Percentiles rank a stretch among this genome's conserved stretches.
These are phyloP conservation scores for Heteronetta atricapilla DNA, from an alignment of 2,113 vertebrate species.

Conservation along the genomic window DNA sequence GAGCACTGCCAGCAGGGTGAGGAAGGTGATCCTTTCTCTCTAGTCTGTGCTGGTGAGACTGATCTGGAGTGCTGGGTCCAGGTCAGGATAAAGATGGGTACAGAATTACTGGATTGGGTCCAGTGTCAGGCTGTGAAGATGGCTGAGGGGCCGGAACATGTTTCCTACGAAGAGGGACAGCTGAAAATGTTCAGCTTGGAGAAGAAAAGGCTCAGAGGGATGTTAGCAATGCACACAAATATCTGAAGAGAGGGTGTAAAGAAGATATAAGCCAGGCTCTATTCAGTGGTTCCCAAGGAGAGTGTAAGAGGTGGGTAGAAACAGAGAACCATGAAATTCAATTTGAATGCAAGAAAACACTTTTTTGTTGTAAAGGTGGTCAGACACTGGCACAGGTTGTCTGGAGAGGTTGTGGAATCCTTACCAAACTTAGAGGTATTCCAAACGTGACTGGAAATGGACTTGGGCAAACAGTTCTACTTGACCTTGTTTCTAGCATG, in stretches of 20 bases:
- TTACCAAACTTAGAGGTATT: neutral
- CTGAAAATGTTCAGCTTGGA: neutral
- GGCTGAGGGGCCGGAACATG: neutral
- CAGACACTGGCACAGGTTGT: neutral
- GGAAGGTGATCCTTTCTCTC: neutral
- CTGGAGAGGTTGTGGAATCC: neutral
- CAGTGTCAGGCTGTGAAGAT: neutral
- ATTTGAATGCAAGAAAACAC: neutral
- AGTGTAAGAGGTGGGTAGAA: neutral
- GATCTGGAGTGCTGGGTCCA: neutral
- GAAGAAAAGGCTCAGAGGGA: neutral
- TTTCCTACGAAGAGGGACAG: neutral
- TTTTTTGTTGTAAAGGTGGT: neutral
- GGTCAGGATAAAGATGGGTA: neutral
- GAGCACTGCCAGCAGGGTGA: neutral
- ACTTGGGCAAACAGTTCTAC: neutral
- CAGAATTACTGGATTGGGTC: fast-evolving
- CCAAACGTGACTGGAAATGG: neutral
- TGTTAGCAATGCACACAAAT: neutral
- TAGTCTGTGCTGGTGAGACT: neutral
- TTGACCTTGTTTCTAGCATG: neutral
- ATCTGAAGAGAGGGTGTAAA: neutral
- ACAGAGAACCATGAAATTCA: neutral
- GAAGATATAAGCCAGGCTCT: neutral
- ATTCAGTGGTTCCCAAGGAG: neutral